A percentile compares a stretch with the other conserved stretches of the same genome.
Conservation (phyloP, 2,113 vertebrate genomes). For the Chiloscyllium plagiosum region DNA sequence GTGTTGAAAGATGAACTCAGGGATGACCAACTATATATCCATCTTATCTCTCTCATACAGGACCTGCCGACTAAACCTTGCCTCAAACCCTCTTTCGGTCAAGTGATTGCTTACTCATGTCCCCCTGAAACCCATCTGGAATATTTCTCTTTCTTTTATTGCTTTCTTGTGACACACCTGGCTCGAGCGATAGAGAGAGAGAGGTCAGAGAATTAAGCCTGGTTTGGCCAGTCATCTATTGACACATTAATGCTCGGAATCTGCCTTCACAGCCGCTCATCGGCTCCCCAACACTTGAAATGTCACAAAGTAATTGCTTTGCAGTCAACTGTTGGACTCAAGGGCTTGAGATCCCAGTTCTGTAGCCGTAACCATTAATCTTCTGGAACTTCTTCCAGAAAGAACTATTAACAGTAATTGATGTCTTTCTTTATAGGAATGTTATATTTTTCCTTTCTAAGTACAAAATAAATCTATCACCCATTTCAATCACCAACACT, state of each 20-base stretch:
- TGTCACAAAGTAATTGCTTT: not conserved
- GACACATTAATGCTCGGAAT: not conserved
- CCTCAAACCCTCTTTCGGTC: not conserved
- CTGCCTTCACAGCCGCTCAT: not conserved
- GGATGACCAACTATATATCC: not conserved
- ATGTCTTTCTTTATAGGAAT: not conserved
- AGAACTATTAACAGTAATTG: not conserved
- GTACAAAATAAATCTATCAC: not conserved
- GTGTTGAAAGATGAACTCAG: not conserved
- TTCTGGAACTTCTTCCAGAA: constrained; percentile 11
- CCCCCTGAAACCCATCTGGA: not conserved
- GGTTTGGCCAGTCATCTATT: not conserved
- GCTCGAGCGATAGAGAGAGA: not conserved
- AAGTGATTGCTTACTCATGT: not conserved
- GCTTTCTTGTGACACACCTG: not conserved
- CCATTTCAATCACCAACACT: not conserved
- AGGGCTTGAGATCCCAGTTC: not conserved
- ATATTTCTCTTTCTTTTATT: not conserved
- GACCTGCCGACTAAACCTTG: not conserved
- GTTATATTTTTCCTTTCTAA: not conserved
- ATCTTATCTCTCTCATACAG: not conserved
- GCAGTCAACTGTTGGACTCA: not conserved
- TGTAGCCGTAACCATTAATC: not conserved
- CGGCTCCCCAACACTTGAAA: not conserved
- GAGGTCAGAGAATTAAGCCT: not conserved